Evolutionary conservation across 2,797 vertebrate species (phyloP), one percentile per base, ranked within the genome.

Genomic region (Scyliorhinus canicula): DNA sequence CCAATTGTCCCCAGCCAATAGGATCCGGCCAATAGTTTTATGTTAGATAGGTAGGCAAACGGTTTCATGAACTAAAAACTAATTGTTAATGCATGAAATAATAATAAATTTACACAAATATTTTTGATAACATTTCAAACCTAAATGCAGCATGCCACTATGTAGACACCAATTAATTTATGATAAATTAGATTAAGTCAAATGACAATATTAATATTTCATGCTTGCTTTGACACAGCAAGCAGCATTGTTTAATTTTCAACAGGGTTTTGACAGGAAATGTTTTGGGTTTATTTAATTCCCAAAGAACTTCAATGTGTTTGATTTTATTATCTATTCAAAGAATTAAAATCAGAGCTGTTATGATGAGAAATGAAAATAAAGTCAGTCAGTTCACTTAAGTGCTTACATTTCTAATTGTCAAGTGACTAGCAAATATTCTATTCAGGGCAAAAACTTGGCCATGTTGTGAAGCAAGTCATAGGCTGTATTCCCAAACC

Each of bases 191-290:
- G 35, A 60, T 90, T 63, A 90, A 90, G 86, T 90, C 35, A 63
- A 90, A 90, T 90, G 86, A 90, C 86, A n/a, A 24, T 35, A 63
- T 60, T n/a, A n/a, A 90, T 90, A 60, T 90, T 90, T 90, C 57
- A 90, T 63, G 86, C 57, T 40, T 60, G 86, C 86, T 90, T 90
- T 90, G 52, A 60, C 86, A 57, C 57, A 40, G 86, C 35, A 90
- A 90, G 55, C 35, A 90, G 55, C 55, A 90, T 24, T 90, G 55
- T 57, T 90, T 90, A 63, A 90, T 40, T 90, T 90, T 60, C 11
- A 50, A 35, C 55, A 60, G 55, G 19, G 63, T 21, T 40, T 90
- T 60, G 55, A 90, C 55, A 63, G 52, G 86, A 60, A 90, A 90
- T 28, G 35, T 60, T 90, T 63, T 90, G 55, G 55, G 63, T 90